Evolutionary conservation across 2,888 invertebrate species (phyloP).

Genomic region (Phyto melanocephala): DNA sequence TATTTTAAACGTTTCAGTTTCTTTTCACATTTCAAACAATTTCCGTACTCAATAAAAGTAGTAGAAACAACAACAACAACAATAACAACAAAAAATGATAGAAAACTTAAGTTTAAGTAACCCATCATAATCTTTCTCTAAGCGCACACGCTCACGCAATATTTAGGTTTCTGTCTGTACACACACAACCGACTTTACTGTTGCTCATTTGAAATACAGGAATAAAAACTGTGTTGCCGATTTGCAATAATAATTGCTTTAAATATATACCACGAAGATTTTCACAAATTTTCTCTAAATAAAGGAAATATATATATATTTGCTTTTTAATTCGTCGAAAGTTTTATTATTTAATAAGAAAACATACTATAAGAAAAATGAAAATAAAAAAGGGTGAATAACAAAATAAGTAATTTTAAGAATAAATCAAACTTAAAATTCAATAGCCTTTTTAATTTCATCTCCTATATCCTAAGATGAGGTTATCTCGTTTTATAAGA

Average conservation of each 20-base stretch:
- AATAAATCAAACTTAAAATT: no score
- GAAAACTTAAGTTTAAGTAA: constrained; percentile 12
- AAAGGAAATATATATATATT: no score
- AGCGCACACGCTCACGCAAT: constrained; percentile 59
- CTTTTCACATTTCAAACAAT: constrained; percentile 23
- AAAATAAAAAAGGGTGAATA: no score
- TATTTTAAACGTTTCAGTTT: constrained; percentile 21
- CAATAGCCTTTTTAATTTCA: no score
- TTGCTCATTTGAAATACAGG: constrained; percentile 30
- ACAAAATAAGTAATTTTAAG: no score
- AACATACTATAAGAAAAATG: no score
- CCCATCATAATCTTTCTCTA: background rate
- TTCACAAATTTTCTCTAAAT: no score
- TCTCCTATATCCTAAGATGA: no score
- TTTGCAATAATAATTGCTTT: background rate
- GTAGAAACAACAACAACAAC: background rate
- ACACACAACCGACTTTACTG: constrained; percentile 5
- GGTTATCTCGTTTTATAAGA: no score
- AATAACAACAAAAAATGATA: background rate
- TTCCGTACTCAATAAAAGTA: constrained; percentile 46
- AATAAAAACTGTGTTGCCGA: constrained; percentile 5
- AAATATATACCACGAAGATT: background rate
- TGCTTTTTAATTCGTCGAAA: no score
- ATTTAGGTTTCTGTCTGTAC: background rate
- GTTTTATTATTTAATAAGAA: no score